A percentile compares a stretch with the other conserved stretches of the same genome.
phyloP scores from a whole-genome alignment of 2,888 invertebrate species.

The Leptarthrus brevirostris region DNA sequence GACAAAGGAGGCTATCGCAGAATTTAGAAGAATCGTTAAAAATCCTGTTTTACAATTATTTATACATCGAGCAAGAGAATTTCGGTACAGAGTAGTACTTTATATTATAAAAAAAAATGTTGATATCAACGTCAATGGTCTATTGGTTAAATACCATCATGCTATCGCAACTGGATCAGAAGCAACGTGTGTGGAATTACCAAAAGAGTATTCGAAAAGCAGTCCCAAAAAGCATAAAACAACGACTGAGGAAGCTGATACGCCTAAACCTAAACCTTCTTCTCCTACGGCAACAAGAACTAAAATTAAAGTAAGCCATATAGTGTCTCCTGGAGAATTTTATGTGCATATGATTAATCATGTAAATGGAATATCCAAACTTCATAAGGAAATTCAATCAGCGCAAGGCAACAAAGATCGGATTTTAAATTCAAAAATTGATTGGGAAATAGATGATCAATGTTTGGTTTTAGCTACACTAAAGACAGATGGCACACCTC shows the following conservation, averaged over 20 bases:
- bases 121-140: slow-evolving; percentile 69
- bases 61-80: slow-evolving; percentile 59
- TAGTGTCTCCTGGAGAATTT: slow-evolving; percentile 71
- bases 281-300: not conserved
- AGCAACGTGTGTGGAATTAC: slow-evolving; percentile 48
- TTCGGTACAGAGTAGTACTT: slow-evolving; percentile 65
- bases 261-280: slow-evolving; percentile 54
- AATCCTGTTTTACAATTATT: slow-evolving; percentile 65
- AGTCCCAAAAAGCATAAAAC: not conserved
- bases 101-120: slow-evolving; percentile 62
- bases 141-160: slow-evolving; percentile 68
- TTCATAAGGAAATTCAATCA: slow-evolving; percentile 70
- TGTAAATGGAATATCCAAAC: slow-evolving; percentile 66
- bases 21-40: slow-evolving; percentile 63
- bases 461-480: slow-evolving; percentile 68
- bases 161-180: slow-evolving; percentile 68
- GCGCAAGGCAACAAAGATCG: slow-evolving; percentile 50
- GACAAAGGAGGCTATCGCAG: slow-evolving; percentile 62
- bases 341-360: slow-evolving; percentile 71
- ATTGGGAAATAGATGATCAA: slow-evolving; percentile 70
- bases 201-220: not conserved
- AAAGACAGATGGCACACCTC: slow-evolving; percentile 67
- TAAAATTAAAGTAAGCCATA: slow-evolving; percentile 68
- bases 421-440: slow-evolving; percentile 47
- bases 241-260: not conserved